Evolutionary conservation across 1,140 invertebrate species (phyloP).

Genomic region (Zaprionus inermis): DNA sequence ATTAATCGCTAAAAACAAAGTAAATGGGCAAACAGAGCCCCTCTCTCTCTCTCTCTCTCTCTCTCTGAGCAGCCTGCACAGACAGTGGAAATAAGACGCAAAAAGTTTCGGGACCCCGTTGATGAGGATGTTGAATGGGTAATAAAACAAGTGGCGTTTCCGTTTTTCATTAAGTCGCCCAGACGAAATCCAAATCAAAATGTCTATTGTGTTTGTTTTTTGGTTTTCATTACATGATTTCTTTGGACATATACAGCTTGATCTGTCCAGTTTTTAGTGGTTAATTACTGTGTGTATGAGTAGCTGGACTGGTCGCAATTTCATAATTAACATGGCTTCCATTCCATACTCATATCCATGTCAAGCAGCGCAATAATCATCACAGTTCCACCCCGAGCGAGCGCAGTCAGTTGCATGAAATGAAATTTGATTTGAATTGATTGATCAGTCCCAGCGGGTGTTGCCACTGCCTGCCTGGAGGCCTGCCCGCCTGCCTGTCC

Average conservation of each 20-base stretch:
- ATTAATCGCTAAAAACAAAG: conserved; percentile 82
- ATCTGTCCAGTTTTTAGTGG: conserved; percentile 32
- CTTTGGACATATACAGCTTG: conserved; percentile 16
- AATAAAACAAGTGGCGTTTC: conserved; percentile 76
- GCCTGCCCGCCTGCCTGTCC: conserved; percentile 12
- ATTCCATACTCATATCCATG: conserved; percentile 20
- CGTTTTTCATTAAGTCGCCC: conserved; percentile 77
- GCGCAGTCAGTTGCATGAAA: conserved; percentile 55
- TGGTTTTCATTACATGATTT: not conserved
- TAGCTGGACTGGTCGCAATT: conserved; percentile 53
- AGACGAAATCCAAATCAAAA: conserved; percentile 58
- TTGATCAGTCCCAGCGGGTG: conserved; percentile 83
- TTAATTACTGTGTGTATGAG: conserved; percentile 21
- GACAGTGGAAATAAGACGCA: conserved; percentile 55
- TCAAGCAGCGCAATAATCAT: conserved; percentile 41
- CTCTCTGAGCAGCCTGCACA: not conserved
- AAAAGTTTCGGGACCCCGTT: conserved; percentile 27
- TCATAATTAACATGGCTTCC: conserved; percentile 72
- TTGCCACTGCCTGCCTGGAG: not conserved
- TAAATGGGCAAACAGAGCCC: conserved; percentile 60
- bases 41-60: conserved; percentile 5
- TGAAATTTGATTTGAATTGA: conserved; percentile 78
- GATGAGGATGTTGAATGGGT: conserved; percentile 43
- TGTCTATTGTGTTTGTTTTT: conserved; percentile 22
- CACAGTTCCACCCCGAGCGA: conserved; percentile 36